These are phyloP conservation scores for Lindbergichthys nudifrons DNA, from an alignment of 2,797 vertebrate genomes.

Conservation along the genomic window DNA sequence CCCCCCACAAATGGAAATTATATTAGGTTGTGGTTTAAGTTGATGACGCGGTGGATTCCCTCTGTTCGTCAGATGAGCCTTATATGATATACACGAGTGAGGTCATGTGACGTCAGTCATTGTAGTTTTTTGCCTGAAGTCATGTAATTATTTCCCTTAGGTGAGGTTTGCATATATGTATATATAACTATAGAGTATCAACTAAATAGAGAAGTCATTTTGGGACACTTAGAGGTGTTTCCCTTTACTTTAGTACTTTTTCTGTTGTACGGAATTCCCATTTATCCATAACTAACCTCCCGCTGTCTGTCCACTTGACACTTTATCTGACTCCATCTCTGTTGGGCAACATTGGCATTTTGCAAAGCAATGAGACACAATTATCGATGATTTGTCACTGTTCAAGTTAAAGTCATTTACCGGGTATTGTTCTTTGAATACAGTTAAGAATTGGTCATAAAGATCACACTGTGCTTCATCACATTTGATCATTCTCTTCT, in stretches of 20 bases:
- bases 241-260: slow-evolving; percentile 35
- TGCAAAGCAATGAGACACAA: background rate
- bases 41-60: slow-evolving; percentile 56
- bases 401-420: slow-evolving; percentile 17
- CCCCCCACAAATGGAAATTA: slow-evolving; percentile 24
- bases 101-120: background rate
- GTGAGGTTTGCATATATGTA: background rate
- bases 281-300: background rate
- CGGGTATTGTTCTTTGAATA: too few species aligned
- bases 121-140: background rate
- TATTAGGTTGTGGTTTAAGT: slow-evolving; percentile 41
- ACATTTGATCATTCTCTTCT: too few species aligned
- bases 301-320: background rate
- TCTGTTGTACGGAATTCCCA: slow-evolving; percentile 41
- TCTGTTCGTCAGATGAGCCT: slow-evolving; percentile 31
- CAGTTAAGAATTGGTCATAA: too few species aligned
- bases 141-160: background rate
- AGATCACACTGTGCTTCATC: too few species aligned
- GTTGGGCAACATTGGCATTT: slow-evolving; percentile 68
- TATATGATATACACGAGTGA: background rate
- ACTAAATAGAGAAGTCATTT: slow-evolving; percentile 11
- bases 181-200: background rate
- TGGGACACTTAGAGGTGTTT: slow-evolving; percentile 12
- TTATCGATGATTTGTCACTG: background rate
- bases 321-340: background rate